Conservation (phyloP, 1,140 invertebrate genomes). For the Thaumatotibia leucotreta region DNA sequence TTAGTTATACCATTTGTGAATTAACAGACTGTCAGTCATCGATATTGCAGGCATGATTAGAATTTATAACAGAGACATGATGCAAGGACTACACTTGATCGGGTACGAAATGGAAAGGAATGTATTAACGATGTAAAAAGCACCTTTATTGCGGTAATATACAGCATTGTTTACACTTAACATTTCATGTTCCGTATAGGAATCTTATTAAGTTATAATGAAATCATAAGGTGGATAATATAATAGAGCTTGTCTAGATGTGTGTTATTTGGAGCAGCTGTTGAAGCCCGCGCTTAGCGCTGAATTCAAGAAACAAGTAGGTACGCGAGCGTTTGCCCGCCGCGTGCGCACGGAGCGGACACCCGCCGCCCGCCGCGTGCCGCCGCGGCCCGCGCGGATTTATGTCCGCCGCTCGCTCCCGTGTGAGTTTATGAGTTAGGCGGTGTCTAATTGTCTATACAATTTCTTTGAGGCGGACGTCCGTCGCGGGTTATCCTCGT, state of each 20-base stretch:
- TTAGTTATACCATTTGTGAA: neutral
- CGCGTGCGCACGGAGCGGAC: no score
- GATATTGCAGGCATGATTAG: slow-evolving; percentile 29
- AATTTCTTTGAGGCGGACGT: no score
- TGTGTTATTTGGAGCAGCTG: neutral
- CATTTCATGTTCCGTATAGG: neutral
- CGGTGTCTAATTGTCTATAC: no score
- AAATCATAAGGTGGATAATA: no score
- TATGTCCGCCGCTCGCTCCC: no score
- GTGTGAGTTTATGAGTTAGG: no score
- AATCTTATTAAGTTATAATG: neutral
- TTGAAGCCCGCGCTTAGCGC: no score
- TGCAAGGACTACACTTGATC: slow-evolving; percentile 17
- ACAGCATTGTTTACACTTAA: neutral
- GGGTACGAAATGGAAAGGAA: slow-evolving; percentile 4
- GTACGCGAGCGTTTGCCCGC: no score
- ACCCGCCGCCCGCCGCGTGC: no score
- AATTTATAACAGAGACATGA: slow-evolving; percentile 31
- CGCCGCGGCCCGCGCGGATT: no score
- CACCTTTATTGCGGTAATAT: neutral
- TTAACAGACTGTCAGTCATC: slow-evolving; percentile 13
- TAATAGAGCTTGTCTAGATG: neutral
- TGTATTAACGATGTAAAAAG: neutral
- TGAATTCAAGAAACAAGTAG: no score
- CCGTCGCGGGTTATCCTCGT: no score